These are phyloP conservation scores for Pseudachorutes palmiensis DNA, from an alignment of 1,140 invertebrate genomes.

Conservation along the genomic window DNA sequence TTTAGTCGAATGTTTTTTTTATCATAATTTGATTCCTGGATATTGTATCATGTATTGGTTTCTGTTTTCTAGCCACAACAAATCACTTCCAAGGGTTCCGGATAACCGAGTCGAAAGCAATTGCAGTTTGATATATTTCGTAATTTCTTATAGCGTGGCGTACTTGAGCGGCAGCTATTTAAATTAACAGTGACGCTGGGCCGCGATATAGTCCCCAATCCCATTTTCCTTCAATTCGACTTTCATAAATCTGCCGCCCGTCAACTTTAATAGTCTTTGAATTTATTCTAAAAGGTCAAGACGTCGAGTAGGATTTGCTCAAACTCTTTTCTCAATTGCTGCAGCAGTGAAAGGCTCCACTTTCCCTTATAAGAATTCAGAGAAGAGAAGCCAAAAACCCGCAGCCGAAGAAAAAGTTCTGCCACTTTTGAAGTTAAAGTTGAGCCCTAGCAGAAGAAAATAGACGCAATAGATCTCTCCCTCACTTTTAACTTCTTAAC, in stretches of 20 bases:
- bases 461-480: constrained; percentile 4
- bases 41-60: too few species aligned
- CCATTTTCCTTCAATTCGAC: background rate
- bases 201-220: background rate
- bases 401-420: background rate
- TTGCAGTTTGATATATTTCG: too few species aligned
- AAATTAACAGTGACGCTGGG: background rate
- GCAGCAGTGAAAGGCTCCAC: background rate
- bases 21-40: too few species aligned
- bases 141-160: too few species aligned
- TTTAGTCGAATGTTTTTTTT: too few species aligned
- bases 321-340: constrained; percentile 20
- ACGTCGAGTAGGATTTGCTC: constrained; percentile 26
- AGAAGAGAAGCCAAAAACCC: background rate
- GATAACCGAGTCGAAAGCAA: too few species aligned
- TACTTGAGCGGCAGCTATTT: background rate
- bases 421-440: background rate
- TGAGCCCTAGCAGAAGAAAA: background rate
- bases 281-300: constrained; percentile 33
- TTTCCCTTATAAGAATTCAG: background rate
- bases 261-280: constrained; percentile 6
- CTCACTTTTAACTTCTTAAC: background rate
- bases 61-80: too few species aligned
- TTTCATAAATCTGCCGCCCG: background rate
- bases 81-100: too few species aligned